Evolutionary conservation across 2,888 invertebrate species (phyloP), one percentile per base, ranked within the genome.

Genomic region (Amiota mariae): DNA sequence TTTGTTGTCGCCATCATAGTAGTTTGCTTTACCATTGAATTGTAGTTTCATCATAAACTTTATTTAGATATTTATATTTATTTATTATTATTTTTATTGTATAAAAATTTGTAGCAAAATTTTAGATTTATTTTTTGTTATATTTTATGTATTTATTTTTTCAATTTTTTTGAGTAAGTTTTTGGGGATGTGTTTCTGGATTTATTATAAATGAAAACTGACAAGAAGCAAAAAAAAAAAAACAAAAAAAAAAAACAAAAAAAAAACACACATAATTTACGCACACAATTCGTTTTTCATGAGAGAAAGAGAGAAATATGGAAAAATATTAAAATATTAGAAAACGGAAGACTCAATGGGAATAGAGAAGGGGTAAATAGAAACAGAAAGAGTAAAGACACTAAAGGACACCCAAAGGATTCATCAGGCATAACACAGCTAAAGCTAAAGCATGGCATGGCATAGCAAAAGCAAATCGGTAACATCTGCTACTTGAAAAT

Each of bases 271-370:
- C 86, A 85, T 83, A 86, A 76, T 86, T 83, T 80, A 85, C 85
- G 86, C 84, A 59, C 36, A 36, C 3, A 36, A 24, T 2, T 24
- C 36, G 3, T 84, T 85, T 78, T 82, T 86, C 83, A 86, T 85
- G 77, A 78, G 82, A 76, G 20, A 18, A 15, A 15, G 15, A n/a
- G 18, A 59, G 18, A 36, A 24, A 54, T 68, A 15, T 63, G 63
- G 76, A 20, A 20, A 83, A 83, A 86, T 83, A 85, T 86, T 86
- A 85, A 83, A 83, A 83, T 83, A 86, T 83, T 80, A 86, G 73
- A 78, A 71, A 71, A 61, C 54, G 70, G 70, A n/a, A 3, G 57
- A 66, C 36, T 36, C 36, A 36, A 36, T 6, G 49, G 49, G 1
- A 36, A 36, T 6, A 59, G 49, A 12, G 4, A 71, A 61, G 48